Evolutionary conservation across 2,888 invertebrate species (phyloP).

Genomic region (Aspidapion aeneum): DNA sequence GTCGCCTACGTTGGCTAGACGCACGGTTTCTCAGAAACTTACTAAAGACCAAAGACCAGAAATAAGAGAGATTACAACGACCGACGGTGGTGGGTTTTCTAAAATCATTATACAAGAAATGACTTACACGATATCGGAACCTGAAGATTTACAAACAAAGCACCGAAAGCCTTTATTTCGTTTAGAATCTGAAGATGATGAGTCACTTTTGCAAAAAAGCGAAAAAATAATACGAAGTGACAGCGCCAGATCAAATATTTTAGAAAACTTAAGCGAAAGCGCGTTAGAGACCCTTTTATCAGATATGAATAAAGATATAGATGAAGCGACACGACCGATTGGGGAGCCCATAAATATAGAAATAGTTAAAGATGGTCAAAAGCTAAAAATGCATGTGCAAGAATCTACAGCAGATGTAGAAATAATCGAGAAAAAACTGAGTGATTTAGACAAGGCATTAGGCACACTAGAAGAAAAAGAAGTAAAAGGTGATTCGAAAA

Average conservation of each 20-base stretch:
- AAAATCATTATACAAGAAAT: slow-evolving; percentile 27
- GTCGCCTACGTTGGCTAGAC: slow-evolving; percentile 44
- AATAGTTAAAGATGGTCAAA: slow-evolving; percentile 20
- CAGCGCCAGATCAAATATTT: slow-evolving; percentile 39
- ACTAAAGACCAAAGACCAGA: slow-evolving; percentile 41
- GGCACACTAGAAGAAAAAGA: slow-evolving; percentile 40
- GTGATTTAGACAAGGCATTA: slow-evolving; percentile 47
- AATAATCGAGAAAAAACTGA: slow-evolving; percentile 44
- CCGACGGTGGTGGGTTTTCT: slow-evolving; percentile 33
- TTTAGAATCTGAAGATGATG: slow-evolving; percentile 49
- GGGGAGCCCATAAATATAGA: slow-evolving; percentile 17
- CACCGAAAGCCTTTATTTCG: slow-evolving; percentile 47
- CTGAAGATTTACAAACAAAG: slow-evolving; percentile 23
- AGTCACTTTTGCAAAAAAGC: slow-evolving; percentile 25
- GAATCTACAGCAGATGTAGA: slow-evolving; percentile 39
- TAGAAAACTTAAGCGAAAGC: slow-evolving; percentile 38
- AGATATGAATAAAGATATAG: slow-evolving; percentile 32
- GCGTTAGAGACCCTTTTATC: slow-evolving; percentile 36
- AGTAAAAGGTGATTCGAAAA: slow-evolving; percentile 28
- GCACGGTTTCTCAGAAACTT: slow-evolving; percentile 42
- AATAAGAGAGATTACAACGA: slow-evolving; percentile 39
- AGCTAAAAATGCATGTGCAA: slow-evolving; percentile 28
- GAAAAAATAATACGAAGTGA: slow-evolving; percentile 30
- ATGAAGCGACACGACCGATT: slow-evolving; percentile 23
- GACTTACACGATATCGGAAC: slow-evolving; percentile 34